Percentiles rank a stretch among this genome's conserved stretches.
These are phyloP conservation scores for Calosoma granatense DNA, from an alignment of 1,140 invertebrate species.

Conservation along the genomic window DNA sequence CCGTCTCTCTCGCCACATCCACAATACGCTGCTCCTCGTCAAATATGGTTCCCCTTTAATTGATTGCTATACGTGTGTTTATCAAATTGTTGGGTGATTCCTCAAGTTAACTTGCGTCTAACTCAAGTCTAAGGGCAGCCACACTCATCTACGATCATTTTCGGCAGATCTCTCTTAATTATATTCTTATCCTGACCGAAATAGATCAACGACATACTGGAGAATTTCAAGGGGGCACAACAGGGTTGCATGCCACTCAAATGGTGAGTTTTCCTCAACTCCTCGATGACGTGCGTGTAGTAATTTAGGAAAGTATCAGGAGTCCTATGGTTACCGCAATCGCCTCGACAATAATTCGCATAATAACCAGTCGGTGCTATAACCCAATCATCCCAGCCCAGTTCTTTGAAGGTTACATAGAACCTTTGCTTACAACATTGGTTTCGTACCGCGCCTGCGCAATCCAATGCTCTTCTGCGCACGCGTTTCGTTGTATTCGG, in stretches of 20 bases:
- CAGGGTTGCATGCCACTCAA: constrained; percentile 73
- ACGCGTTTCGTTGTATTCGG: constrained; percentile 48
- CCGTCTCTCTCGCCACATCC: too few relatives aligned
- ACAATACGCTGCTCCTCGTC: too few relatives aligned
- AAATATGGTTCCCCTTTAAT: too few relatives aligned
- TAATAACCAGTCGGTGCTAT: constrained; percentile 83
- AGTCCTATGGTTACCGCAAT: constrained; percentile 66
- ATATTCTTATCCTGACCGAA: constrained; percentile 84
- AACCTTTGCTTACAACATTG: constrained; percentile 87
- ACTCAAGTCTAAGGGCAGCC: constrained; percentile 84
- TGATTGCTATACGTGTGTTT: too few relatives aligned
- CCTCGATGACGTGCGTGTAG: constrained; percentile 82
- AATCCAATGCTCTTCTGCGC: constrained; percentile 71
- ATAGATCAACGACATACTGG: constrained; percentile 86
- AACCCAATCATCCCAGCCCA: constrained; percentile 94
- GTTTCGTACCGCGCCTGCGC: constrained; percentile 58
- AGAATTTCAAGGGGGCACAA: constrained; percentile 89
- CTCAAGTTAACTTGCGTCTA: too few relatives aligned
- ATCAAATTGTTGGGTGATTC: too few relatives aligned
- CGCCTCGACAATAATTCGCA: constrained; percentile 89
- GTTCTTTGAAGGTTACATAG: constrained; percentile 79
- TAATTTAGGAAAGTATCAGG: constrained; percentile 77
- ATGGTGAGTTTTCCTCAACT: constrained; percentile 66
- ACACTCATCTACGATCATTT: constrained; percentile 95
- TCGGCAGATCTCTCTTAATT: constrained; percentile 86